Percentiles rank a stretch among this genome's conserved stretches.
Evolutionary conservation across 2,113 vertebrate species (phyloP).

Genomic region (Lepidothrix coronata): DNA sequence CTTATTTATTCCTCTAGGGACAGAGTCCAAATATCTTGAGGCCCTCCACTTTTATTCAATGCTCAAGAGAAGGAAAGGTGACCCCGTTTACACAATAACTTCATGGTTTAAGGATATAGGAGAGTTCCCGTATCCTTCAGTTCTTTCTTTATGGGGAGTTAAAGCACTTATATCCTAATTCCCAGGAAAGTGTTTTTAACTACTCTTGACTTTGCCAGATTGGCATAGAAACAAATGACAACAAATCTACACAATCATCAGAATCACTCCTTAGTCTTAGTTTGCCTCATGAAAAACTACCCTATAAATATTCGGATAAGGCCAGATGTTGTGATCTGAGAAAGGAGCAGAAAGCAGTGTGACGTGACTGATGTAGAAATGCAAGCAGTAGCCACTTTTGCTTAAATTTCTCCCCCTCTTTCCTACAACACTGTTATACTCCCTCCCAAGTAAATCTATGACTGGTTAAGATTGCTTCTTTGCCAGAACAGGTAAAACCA

Average conservation of each 20-base stretch:
- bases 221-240: not conserved
- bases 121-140: too few relatives aligned
- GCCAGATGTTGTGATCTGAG: not conserved
- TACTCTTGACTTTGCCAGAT: not conserved
- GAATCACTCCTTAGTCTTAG: not conserved
- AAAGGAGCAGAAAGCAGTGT: not conserved
- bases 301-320: not conserved
- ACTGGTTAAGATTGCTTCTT: not conserved
- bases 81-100: not conserved
- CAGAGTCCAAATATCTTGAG: not conserved
- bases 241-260: not conserved
- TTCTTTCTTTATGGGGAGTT: not conserved
- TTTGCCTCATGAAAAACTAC: not conserved
- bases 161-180: not conserved
- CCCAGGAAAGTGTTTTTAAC: not conserved
- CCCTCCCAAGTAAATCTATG: not conserved
- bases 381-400: not conserved
- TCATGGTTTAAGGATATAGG: not conserved
- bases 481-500: slow-evolving; percentile 39
- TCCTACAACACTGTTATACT: not conserved
- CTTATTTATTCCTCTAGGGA: not conserved
- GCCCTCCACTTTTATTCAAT: not conserved
- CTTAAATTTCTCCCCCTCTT: not conserved
- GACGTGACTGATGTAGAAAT: not conserved
- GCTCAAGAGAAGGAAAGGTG: not conserved